Evolutionary conservation across 2,888 invertebrate species (phyloP).

Genomic region (Machimus rusticus): DNA sequence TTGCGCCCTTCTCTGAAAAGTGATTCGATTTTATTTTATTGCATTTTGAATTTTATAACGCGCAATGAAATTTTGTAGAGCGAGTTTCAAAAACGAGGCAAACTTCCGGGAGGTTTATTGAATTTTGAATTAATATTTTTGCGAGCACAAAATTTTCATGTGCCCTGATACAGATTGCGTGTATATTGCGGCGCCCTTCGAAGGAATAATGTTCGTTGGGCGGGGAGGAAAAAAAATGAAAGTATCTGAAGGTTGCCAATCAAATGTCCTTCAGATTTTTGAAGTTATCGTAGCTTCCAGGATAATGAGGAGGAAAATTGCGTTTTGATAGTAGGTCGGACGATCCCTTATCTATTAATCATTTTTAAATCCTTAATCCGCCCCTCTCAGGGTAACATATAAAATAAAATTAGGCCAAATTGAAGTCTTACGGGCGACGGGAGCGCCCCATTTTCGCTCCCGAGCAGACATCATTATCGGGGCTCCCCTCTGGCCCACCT

Average conservation of each 20-base stretch:
- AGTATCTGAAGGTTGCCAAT: neutral
- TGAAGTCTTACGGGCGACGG: neutral
- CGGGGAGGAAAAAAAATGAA: neutral
- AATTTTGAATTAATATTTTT: neutral
- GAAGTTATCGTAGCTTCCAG: neutral
- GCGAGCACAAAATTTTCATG: neutral
- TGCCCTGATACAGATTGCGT: neutral
- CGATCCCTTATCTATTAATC: slow-evolving; percentile 11
- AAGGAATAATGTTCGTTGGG: neutral
- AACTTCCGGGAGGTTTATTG: neutral
- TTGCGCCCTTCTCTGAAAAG: neutral
- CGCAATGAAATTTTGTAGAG: neutral
- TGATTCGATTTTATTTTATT: neutral
- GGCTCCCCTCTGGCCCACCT: neutral
- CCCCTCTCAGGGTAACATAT: neutral
- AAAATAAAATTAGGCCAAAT: slow-evolving; percentile 8
- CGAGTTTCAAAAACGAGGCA: neutral
- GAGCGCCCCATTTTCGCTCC: neutral
- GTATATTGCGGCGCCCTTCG: neutral
- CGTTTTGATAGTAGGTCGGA: neutral
- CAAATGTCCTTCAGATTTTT: neutral
- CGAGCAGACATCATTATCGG: slow-evolving; percentile 4
- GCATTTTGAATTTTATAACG: neutral
- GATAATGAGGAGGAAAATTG: neutral
- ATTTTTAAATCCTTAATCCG: slow-evolving; percentile 17